A percentile compares a stretch with the other conserved stretches of the same genome.
phyloP scores from a whole-genome alignment of 1,140 invertebrate genomes.

The Trichonephila clavipes region DNA sequence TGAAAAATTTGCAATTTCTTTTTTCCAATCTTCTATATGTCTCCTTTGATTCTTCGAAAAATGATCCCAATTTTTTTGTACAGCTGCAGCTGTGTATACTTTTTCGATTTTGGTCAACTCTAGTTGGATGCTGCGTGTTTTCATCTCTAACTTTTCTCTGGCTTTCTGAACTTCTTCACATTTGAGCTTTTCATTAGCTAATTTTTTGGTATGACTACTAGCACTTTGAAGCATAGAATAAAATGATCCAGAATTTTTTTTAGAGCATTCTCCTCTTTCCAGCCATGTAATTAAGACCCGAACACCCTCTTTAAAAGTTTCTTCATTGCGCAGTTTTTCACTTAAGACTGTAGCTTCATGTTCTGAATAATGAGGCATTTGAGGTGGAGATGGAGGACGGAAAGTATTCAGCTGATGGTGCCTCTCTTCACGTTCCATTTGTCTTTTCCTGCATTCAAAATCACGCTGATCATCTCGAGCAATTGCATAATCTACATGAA shows the following conservation, averaged over 20 bases:
- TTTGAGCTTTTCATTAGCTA: slow-evolving; percentile 90
- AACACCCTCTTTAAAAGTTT: slow-evolving; percentile 82
- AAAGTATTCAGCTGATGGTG: no score
- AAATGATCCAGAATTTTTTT: slow-evolving; percentile 92
- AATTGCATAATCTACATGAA: slow-evolving; percentile 97
- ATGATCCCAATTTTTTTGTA: slow-evolving; percentile 99
- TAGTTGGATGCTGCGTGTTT: slow-evolving; percentile 89
- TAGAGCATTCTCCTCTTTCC: slow-evolving; percentile 94
- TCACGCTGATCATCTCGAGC: slow-evolving; percentile 97
- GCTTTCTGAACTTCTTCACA: slow-evolving; percentile 91
- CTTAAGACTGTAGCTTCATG: slow-evolving; percentile 89
- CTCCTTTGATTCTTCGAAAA: slow-evolving; percentile 82
- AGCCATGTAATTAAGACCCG: slow-evolving; percentile 93
- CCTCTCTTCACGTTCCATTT: no score
- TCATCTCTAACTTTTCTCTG: slow-evolving; percentile 89
- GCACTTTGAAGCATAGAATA: slow-evolving; percentile 97
- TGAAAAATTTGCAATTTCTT: no score
- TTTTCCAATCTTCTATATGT: no score
- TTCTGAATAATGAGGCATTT: slow-evolving; percentile 92
- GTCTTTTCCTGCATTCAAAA: slow-evolving; percentile 89
- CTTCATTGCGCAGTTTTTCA: slow-evolving; percentile 90
- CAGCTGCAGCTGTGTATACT: slow-evolving; percentile 94
- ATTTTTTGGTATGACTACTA: slow-evolving; percentile 92
- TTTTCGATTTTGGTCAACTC: slow-evolving; percentile 98
- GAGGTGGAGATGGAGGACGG: slow-evolving; percentile 85